Evolutionary conservation across 2,113 vertebrate species (phyloP).

Genomic region (Mirounga angustirostris): DNA sequence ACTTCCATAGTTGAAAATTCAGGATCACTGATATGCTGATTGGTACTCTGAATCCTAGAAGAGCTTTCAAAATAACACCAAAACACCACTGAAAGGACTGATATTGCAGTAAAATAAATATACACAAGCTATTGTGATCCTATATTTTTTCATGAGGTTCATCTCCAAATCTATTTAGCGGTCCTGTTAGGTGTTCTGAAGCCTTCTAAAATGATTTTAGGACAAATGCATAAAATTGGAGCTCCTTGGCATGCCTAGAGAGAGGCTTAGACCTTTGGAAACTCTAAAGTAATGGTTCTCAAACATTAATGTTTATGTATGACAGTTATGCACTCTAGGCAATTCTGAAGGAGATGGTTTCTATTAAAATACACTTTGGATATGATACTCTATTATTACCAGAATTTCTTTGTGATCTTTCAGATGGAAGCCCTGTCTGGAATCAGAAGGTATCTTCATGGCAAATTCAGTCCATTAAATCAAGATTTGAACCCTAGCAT

Average conservation of each 20-base stretch:
- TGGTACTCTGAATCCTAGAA: not conserved
- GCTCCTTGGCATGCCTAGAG: not conserved
- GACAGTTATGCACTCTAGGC: not conserved
- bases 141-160: not conserved
- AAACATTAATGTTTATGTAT: not conserved
- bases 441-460: not conserved
- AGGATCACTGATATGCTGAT: not conserved
- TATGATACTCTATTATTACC: not conserved
- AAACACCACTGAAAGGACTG: not conserved
- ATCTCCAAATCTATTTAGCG: not conserved
- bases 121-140: not conserved
- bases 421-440: not conserved
- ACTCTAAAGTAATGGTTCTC: not conserved
- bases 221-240: not conserved
- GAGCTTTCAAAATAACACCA: not conserved
- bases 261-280: not conserved
- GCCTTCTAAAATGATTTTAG: not conserved
- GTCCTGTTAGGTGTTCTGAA: not conserved
- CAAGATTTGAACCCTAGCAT: not conserved
- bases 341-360: not conserved
- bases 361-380: not conserved
- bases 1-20: not conserved
- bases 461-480: not conserved
- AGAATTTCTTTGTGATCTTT: not conserved
- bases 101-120: not conserved